Conservation (phyloP, 2,113 vertebrate genomes). For the Sander lucioperca region DNA sequence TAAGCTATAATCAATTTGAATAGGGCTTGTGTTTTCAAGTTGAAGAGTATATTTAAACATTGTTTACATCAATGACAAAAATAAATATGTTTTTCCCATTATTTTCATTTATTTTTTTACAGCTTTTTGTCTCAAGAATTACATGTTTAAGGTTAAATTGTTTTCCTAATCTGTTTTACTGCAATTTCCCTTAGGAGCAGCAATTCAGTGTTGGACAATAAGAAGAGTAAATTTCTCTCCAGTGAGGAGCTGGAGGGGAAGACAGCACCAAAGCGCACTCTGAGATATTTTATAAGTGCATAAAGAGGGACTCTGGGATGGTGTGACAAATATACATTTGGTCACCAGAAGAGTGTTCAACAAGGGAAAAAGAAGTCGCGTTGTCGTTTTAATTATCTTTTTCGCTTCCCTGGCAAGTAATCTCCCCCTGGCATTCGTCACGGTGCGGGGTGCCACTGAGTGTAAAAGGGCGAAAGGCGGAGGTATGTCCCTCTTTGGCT, state of each 20-base stretch:
- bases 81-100: not conserved
- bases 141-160: not conserved
- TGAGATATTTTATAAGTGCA: slow-evolving; percentile 8
- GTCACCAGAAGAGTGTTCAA: slow-evolving; percentile 22
- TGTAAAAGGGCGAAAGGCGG: too few relatives aligned
- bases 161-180: slow-evolving; percentile 4
- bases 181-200: slow-evolving; percentile 17
- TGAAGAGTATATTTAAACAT: not conserved
- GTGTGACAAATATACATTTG: slow-evolving; percentile 21
- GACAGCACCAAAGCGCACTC: slow-evolving; percentile 38
- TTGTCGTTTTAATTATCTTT: too few relatives aligned
- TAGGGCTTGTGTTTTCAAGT: too few relatives aligned
- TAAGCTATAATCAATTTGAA: not conserved
- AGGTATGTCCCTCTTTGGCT: too few relatives aligned
- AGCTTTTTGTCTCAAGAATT: too few relatives aligned
- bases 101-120: not conserved
- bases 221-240: not conserved
- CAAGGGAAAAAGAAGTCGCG: slow-evolving; percentile 6
- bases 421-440: too few relatives aligned
- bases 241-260: slow-evolving; percentile 17
- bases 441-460: too few relatives aligned
- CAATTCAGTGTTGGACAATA: slow-evolving; percentile 22
- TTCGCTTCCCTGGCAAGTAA: too few relatives aligned
- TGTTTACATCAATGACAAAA: not conserved
- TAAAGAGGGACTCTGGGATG: slow-evolving; percentile 27